Percentiles rank a stretch among this genome's conserved stretches.
These are phyloP conservation scores for Leucopsar rothschildi DNA, from an alignment of 2,113 vertebrate genomes.

Conservation along the genomic window DNA sequence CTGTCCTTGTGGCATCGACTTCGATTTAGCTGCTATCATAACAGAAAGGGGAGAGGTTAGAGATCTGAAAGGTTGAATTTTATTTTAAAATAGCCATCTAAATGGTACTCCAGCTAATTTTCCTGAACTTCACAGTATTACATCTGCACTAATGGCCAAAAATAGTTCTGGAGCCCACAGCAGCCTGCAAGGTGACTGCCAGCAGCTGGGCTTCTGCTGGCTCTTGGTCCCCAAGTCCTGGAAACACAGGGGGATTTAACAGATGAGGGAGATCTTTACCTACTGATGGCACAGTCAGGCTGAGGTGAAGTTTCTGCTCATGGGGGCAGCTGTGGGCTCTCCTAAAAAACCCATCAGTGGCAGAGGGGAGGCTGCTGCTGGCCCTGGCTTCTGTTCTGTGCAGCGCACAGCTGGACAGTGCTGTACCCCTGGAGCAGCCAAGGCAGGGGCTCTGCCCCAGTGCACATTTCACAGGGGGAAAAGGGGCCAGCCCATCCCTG, in stretches of 20 bases:
- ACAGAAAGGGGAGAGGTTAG: not conserved
- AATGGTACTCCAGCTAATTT: not conserved
- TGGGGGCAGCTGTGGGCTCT: not conserved
- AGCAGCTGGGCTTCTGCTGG: not conserved
- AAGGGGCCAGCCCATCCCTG: fast-evolving
- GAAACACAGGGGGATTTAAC: not conserved
- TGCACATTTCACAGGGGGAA: fast-evolving
- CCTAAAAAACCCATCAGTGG: fast-evolving
- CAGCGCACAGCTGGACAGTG: not conserved
- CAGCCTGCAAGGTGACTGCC: not conserved
- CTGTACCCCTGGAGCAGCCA: fast-evolving
- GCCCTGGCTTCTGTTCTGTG: not conserved
- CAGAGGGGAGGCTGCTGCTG: not conserved
- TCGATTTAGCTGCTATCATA: not conserved
- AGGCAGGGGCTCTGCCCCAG: not conserved
- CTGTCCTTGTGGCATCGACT: not conserved
- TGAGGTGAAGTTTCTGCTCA: not conserved
- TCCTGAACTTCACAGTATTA: not conserved
- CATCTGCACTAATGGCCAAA: constrained; percentile 12
- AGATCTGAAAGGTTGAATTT: not conserved
- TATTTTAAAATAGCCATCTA: not conserved
- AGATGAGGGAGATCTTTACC: not conserved
- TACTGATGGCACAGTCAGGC: not conserved
- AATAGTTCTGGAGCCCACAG: constrained; percentile 3
- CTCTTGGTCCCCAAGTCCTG: not conserved